These are phyloP conservation scores for Euura saliciscinereae DNA, from an alignment of 1,140 invertebrate species.

Conservation along the genomic window DNA sequence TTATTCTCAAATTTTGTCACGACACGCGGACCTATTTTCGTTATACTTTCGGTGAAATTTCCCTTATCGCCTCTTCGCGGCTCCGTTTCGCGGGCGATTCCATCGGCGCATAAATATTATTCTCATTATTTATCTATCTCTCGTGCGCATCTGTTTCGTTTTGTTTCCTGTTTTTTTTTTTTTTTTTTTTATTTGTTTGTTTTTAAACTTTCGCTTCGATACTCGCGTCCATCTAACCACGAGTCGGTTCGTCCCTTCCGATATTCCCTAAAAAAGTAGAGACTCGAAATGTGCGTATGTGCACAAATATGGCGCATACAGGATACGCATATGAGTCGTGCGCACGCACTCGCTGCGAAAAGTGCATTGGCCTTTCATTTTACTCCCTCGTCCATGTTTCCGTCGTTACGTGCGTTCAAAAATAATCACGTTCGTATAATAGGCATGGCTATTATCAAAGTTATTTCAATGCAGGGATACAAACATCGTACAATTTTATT, in stretches of 20 bases:
- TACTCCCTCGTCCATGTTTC: neutral
- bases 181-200: neutral
- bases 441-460: neutral
- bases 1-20: neutral
- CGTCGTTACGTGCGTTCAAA: neutral
- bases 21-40: too few relatives aligned
- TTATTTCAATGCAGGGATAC: too few relatives aligned
- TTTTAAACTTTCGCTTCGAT: too few relatives aligned
- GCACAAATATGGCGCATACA: neutral
- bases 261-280: too few relatives aligned
- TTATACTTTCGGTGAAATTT: too few relatives aligned
- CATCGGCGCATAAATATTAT: too few relatives aligned
- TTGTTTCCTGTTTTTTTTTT: neutral
- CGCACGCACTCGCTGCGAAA: neutral
- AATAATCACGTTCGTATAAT: neutral
- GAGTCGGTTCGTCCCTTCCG: too few relatives aligned
- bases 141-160: neutral
- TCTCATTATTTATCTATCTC: too few relatives aligned
- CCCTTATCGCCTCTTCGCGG: too few relatives aligned
- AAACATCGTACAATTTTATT: too few relatives aligned
- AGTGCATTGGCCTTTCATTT: neutral
- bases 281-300: neutral
- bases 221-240: too few relatives aligned
- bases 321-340: neutral
- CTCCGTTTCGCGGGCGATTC: too few relatives aligned